phyloP scores from a whole-genome alignment of 2,797 vertebrate species.

The Novumbra hubbsi region DNA sequence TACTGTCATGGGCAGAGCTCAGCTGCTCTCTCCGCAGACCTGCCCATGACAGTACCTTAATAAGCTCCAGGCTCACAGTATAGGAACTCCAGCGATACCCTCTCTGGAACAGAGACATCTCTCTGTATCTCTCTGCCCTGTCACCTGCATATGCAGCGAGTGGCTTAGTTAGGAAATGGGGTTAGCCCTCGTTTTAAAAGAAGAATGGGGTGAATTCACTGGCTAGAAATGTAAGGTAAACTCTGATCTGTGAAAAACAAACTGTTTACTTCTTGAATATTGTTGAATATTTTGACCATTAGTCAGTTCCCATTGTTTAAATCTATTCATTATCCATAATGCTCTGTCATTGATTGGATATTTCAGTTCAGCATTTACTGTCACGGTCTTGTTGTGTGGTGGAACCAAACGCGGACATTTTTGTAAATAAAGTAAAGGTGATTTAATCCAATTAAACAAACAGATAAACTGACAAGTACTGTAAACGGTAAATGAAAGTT shows the following conservation, averaged over 20 bases:
- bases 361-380: too few species aligned
- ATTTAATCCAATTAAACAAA: too few species aligned
- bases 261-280: neutral
- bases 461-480: too few species aligned
- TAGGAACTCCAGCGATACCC: slow-evolving; percentile 29
- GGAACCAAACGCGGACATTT: too few species aligned
- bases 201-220: neutral
- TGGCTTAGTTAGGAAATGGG: neutral
- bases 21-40: slow-evolving; percentile 45
- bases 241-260: neutral
- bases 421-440: too few species aligned
- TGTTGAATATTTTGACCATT: too few species aligned
- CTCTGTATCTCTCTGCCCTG: neutral
- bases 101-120: neutral
- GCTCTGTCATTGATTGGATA: too few species aligned
- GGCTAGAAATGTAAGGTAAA: neutral
- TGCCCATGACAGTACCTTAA: slow-evolving; percentile 50
- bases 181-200: neutral
- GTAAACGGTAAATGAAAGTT: too few species aligned
- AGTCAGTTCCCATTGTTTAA: too few species aligned
- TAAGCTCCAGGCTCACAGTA: slow-evolving; percentile 53
- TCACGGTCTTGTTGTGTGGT: too few species aligned
- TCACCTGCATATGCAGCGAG: neutral
- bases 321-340: too few species aligned
- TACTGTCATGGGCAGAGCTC: slow-evolving; percentile 2